Evolutionary conservation across 2,113 vertebrate species (phyloP), one percentile per base, ranked within the genome.

Genomic region (Pluvialis apricaria): DNA sequence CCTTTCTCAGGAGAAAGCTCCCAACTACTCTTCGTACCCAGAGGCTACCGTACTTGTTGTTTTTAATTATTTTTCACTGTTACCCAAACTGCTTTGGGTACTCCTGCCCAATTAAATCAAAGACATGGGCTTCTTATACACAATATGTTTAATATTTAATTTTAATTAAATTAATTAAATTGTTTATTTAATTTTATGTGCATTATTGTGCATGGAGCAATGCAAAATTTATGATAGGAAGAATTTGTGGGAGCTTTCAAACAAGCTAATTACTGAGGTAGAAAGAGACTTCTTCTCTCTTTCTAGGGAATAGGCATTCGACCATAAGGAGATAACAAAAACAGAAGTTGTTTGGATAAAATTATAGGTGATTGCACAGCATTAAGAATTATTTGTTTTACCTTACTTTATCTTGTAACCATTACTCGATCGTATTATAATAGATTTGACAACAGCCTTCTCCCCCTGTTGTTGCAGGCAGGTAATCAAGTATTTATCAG

Each of bases 151-250:
- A 98, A 98, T 98, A 98, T 98, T 99, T 98, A 98, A 98, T 98
- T 98, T 98, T 98, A 98, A 98, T 98, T 98, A 98, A 98, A 98
- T 98, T 98, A 98, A 98, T 98, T 98, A 98, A 97, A 98, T 98
- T 98, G 99, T 99, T 99, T 99, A 99, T 99, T 99, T 98, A 99
- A 99, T 99, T 99, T 99, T 98, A 98, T 97, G 97, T 98, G 98
- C 98, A 97, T 98, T 98, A 98, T 98, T 98, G 97, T 98, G 96
- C 90, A 52, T 73, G 71, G 85, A 97, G 97, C 98, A 98, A 98
- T 98, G 97, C 89, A 98, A 98, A 98, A 98, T 98, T 98, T 98
- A 98, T 98, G 97, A 97, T 97, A 95, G 94, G 86, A 93, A 97
- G 96, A 97, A 96, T 97, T 97, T 86, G 93, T 84, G 87, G 92